Conservation (phyloP, 2,113 vertebrate species). For the Calonectris borealis region DNA sequence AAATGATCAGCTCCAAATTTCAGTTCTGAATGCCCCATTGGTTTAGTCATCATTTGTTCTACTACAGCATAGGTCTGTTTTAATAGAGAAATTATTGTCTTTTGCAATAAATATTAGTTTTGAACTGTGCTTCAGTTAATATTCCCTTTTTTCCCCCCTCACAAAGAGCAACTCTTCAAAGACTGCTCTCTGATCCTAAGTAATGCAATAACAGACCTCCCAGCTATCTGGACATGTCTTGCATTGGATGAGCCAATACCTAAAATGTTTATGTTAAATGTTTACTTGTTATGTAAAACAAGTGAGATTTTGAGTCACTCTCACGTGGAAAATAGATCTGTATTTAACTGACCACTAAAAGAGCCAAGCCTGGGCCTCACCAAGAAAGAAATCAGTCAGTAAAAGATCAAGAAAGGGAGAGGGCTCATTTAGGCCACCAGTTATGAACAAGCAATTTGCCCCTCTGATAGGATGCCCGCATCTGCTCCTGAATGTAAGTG, state of each 20-base stretch:
- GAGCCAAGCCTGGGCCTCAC: background rate
- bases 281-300: background rate
- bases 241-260: background rate
- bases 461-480: background rate
- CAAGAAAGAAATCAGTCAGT: background rate
- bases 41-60: background rate
- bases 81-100: background rate
- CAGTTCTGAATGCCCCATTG: background rate
- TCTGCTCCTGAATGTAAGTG: background rate
- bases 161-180: background rate
- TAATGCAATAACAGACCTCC: background rate
- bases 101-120: background rate
- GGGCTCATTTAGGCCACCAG: background rate
- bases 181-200: background rate
- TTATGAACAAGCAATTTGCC: background rate
- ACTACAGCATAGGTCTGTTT: background rate
- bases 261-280: background rate
- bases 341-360: background rate
- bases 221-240: background rate
- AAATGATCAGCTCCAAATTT: background rate
- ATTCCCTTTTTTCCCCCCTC: background rate
- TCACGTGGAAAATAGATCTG: background rate
- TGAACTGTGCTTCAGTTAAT: background rate
- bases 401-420: background rate
- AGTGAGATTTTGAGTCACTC: background rate